Base-by-base conservation (phyloP, 2,113 vertebrate genomes). In the Plotosus lineatus region DNA sequence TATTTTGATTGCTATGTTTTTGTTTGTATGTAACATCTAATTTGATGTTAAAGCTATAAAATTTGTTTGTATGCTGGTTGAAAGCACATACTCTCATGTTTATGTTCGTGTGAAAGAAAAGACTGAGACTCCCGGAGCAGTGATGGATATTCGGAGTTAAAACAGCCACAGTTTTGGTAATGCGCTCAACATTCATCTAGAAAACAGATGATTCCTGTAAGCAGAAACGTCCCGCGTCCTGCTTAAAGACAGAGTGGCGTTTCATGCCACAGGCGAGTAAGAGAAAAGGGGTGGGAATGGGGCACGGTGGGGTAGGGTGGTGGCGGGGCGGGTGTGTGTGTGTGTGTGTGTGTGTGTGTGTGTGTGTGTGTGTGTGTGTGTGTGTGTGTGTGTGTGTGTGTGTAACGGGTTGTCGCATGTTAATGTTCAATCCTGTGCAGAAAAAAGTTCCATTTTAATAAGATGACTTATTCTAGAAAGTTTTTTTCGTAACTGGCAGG, bases 191-290 rank as follows among this genome's bases (percentile, higher is more conserved):
- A 58, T 71, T 80, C 9, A 60, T 80, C 40, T 48, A 46, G 17
- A 48, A 72, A 79, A 80, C 50, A 58, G 21, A 44, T 76, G n/a
- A n/a, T 75, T 42, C 33, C 6, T 26, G 12, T 33, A 68, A 55
- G 73, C 48, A 33, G 60, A 68, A 66, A 46, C 42, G 72, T 81
- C 58, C 73, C 55, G 60, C 42, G 72, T 81, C 58, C 73, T 66
- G 60, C 38, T 75, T 9, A 44, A 68, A 46, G 31, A 63, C 75
- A n/a, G 55, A 40, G 38, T 51, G 46, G 17, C 12, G 10, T 69
- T 69, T 61, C 33, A 44, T 42, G 65, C 63, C 63, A 8, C 50
- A 69, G 63, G 21, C 63, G 1, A 53, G 61, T 33, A 38, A 23
- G 9, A 61, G n/a, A 21, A 44, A 44, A 44, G 6, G 6, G 33